Base-by-base conservation (phyloP, 2,113 vertebrate species). In the Cynocephalus volans region DNA sequence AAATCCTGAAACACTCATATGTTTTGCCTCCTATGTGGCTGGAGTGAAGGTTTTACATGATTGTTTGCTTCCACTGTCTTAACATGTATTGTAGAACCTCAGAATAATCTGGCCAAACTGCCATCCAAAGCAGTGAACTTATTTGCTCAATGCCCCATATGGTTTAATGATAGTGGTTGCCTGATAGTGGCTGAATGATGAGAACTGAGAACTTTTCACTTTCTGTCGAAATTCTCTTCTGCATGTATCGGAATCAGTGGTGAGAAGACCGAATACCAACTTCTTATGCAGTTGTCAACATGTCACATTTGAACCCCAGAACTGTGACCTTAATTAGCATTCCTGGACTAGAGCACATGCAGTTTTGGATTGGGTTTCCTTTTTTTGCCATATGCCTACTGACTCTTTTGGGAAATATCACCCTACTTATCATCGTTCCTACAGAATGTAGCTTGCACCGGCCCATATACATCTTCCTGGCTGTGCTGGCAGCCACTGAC, bases 281-380 rank as follows among this genome's bases (percentile, higher is more conserved):
- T 7, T 75, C 60, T 18, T 54, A 92, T 79, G 58, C 70, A 24
- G 8, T 14, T 13, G 56, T 62, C 41, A 97, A 93, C 50, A 18
- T 52, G 5, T 70, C 96, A 33, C 95, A 85, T 75, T 52, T 93
- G 72, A 84, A 97, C 12, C 94, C 93, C 2, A 9, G 18, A 36
- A 93, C 70, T 1, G 76, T 97, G 69, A 33, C 84, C 8, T 89
- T 96, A 21, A 72, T 70, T 54, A 96, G 95, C 52, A 96, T 97
- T n/a, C 82, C 91, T 13, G 77, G 96, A 45, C 62, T 95, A 15
- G 79, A 80, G 31, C 73, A 60, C 2, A 26, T 79, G 3, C 92
- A 95, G 0, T 18, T 89, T 69, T 86, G 90, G 85, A 67, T 92
- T 83, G 85, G 90, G 0, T 4, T 97, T 67, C 93, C 88, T 18